Evolutionary conservation across 2,888 invertebrate genomes (phyloP), one percentile per base, ranked within the genome.

Genomic region (Patella depressa): DNA sequence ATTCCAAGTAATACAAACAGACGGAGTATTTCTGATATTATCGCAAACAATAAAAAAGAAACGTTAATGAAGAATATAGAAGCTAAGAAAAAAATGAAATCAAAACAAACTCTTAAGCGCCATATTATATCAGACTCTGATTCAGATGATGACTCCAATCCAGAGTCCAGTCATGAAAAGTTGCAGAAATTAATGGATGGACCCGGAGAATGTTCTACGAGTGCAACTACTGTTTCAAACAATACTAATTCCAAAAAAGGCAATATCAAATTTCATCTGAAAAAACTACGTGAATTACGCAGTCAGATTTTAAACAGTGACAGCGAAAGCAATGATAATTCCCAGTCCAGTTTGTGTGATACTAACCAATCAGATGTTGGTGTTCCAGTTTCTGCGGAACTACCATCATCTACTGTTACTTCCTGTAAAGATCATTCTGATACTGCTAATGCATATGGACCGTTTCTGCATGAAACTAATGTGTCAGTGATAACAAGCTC

Each of bases 11-110:
- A 65, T 29, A 74, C 65, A 65, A 65, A 74, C 45, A 72, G 81
- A 9, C 78, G 78, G 70, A 85, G 81, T 69, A 85, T 88, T 72
- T 82, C 85, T 9, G 82, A 85, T 57, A 78, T 87, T 69, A 86
- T 88, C 17, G 84, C 81, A 15, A 83, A 84, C 75, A 88, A 86
- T 77, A 82, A 86, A 71, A 79, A 84, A 65, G 85, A 87, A 59
- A 74, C 53, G 11, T 24, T 80, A 69, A 74, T 76, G 74, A 71
- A 73, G 73, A 70, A 75, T 29, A 78, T 69, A 45, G 75, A 80
- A 76, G 70, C 55, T 78, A 74, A 82, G 54, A 72, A 81, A 73
- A 73, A 81, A 75, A 81, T 45, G 75, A 75, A 72, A 78, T 81
- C 65, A 72, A 81, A 57, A 34, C 74, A 12, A 74, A 79, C 24